Percentiles rank a stretch among this genome's conserved stretches.
Evolutionary conservation across 2,113 vertebrate genomes (phyloP).

Genomic region (Bettongia penicillata): DNA sequence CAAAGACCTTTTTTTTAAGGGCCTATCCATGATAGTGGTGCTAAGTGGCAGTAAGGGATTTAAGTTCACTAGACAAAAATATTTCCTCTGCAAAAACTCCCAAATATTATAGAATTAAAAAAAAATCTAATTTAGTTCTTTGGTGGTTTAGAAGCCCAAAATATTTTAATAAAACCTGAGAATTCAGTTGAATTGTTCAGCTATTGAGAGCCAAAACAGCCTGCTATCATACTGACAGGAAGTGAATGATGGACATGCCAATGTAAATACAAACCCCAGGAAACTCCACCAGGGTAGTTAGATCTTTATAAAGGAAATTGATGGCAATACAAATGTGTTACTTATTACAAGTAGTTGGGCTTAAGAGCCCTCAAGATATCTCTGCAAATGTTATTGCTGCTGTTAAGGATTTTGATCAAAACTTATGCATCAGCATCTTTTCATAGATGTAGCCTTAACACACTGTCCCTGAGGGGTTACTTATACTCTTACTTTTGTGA

Average conservation of each 20-base stretch:
- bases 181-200: not conserved
- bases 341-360: not conserved
- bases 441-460: not conserved
- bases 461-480: not conserved
- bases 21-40: not conserved
- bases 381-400: not conserved
- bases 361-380: not conserved
- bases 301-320: not conserved
- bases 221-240: not conserved
- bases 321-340: not conserved
- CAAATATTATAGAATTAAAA: not conserved
- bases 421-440: not conserved
- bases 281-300: not conserved
- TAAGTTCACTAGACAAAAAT: not conserved
- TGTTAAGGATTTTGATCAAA: constrained; percentile 25
- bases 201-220: not conserved
- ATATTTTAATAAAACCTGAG: not conserved
- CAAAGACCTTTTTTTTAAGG: not conserved
- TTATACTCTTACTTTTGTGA: not conserved
- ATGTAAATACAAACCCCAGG: not conserved
- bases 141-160: not conserved
- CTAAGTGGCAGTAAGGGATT: not conserved
- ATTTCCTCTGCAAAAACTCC: not conserved
- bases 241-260: not conserved
- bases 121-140: not conserved